Conservation (phyloP, 2,113 vertebrate genomes). For the Siniperca knerii region DNA sequence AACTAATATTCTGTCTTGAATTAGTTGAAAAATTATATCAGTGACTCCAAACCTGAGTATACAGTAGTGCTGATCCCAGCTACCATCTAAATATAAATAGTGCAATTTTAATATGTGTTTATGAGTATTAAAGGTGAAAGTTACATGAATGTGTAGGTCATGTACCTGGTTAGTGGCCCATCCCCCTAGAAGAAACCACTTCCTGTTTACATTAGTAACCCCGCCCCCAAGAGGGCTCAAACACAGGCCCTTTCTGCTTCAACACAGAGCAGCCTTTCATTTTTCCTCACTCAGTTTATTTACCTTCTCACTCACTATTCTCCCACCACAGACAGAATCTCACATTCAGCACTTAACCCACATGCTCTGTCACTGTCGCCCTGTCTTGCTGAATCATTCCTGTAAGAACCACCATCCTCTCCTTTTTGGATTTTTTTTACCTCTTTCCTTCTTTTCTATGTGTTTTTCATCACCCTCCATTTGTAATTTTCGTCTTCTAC, state of each 20-base stretch:
- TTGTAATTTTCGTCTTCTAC: conserved; percentile 9
- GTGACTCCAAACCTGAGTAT: too few species aligned
- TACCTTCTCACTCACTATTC: conserved; percentile 69
- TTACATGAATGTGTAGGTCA: conserved; percentile 1
- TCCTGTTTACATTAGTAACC: conserved; percentile 86
- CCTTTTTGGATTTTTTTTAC: not conserved
- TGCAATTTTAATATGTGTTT: not conserved
- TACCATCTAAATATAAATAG: not conserved
- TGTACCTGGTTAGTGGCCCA: conserved; percentile 35
- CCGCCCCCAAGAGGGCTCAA: conserved; percentile 57
- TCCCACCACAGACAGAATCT: conserved; percentile 68
- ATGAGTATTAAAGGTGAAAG: conserved; percentile 38
- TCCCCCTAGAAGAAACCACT: conserved; percentile 74
- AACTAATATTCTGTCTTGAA: not conserved
- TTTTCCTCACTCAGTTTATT: conserved; percentile 66
- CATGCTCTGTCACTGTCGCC: conserved; percentile 54
- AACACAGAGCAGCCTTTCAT: conserved; percentile 75
- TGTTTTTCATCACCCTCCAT: conserved; percentile 37
- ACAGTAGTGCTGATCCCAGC: not conserved
- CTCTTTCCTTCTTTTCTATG: not conserved
- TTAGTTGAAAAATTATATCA: not conserved
- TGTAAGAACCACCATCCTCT: conserved; percentile 12
- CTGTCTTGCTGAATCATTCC: conserved; percentile 50
- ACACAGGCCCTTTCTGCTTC: conserved; percentile 79
- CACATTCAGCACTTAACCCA: conserved; percentile 48